These are phyloP conservation scores for Branchinecta sandiegonensis DNA, from an alignment of 2,888 invertebrate genomes.

Conservation along the genomic window DNA sequence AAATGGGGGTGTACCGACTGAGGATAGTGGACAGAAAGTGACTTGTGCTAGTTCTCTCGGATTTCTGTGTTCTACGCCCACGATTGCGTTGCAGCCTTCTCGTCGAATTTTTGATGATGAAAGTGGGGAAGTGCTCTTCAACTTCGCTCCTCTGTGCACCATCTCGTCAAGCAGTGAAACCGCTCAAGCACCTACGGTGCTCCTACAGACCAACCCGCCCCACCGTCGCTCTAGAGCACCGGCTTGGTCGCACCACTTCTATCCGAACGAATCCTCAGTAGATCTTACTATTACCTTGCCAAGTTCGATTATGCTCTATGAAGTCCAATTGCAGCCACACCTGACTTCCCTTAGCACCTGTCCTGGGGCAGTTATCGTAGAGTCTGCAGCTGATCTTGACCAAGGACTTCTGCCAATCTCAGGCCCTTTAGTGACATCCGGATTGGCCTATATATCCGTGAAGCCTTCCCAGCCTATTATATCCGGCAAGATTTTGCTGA, in stretches of 20 bases:
- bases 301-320: conserved; percentile 70
- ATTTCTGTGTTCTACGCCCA: neutral
- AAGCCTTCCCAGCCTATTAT: conserved; percentile 69
- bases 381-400: conserved; percentile 65
- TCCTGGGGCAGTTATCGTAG: conserved; percentile 73
- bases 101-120: conserved; percentile 38
- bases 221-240: conserved; percentile 72
- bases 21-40: neutral
- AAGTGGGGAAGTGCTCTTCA: conserved; percentile 55
- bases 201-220: conserved; percentile 65
- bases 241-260: conserved; percentile 93
- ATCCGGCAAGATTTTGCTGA: conserved; percentile 62
- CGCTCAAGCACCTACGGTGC: conserved; percentile 73
- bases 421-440: conserved; percentile 69
- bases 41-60: neutral
- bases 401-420: conserved; percentile 63
- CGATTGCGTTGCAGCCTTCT: conserved; percentile 26
- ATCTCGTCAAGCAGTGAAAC: conserved; percentile 67
- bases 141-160: conserved; percentile 74
- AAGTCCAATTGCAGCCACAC: conserved; percentile 75
- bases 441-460: conserved; percentile 70
- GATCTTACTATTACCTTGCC: conserved; percentile 74
- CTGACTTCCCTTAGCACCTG: conserved; percentile 68
- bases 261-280: conserved; percentile 73
- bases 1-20: neutral